Conservation (phyloP, 2,888 invertebrate genomes). For the Leptinotarsa rubiginosa region DNA sequence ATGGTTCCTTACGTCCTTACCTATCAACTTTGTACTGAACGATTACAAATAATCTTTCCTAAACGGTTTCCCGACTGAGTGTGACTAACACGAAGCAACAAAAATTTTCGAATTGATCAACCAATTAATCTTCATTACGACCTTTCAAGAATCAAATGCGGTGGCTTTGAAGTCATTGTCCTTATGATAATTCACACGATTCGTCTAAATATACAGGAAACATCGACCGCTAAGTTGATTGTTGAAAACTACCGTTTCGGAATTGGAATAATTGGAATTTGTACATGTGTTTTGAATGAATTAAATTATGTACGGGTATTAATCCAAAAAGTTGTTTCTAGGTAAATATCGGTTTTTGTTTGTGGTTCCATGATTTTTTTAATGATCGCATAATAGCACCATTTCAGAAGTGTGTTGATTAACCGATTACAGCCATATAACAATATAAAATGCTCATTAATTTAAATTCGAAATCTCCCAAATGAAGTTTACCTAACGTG, state of each 20-base stretch:
- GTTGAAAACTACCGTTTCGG: slow-evolving; percentile 10
- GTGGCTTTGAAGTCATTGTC: slow-evolving; percentile 12
- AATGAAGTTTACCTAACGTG: no score
- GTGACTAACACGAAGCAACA: not conserved
- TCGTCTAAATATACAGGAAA: slow-evolving; percentile 10
- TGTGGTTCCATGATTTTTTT: no score
- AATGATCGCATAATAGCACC: no score
- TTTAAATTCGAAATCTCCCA: no score
- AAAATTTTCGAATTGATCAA: not conserved
- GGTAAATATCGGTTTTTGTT: no score
- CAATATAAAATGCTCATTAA: no score
- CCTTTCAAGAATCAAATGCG: slow-evolving; percentile 5
- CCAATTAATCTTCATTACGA: slow-evolving; percentile 18
- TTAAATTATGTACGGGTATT: not conserved
- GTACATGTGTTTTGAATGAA: not conserved
- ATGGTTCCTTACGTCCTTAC: no score
- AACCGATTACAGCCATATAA: no score
- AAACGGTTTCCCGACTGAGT: not conserved
- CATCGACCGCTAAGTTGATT: slow-evolving; percentile 3
- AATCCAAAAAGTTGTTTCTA: not conserved
- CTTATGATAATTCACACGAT: slow-evolving; percentile 15
- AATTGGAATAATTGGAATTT: not conserved
- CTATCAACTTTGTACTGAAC: not conserved
- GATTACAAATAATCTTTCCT: not conserved
- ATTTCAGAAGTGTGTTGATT: not conserved